Evolutionary conservation across 2,113 vertebrate genomes (phyloP), one percentile per base, ranked within the genome.

Genomic region (Etheostoma spectabile): DNA sequence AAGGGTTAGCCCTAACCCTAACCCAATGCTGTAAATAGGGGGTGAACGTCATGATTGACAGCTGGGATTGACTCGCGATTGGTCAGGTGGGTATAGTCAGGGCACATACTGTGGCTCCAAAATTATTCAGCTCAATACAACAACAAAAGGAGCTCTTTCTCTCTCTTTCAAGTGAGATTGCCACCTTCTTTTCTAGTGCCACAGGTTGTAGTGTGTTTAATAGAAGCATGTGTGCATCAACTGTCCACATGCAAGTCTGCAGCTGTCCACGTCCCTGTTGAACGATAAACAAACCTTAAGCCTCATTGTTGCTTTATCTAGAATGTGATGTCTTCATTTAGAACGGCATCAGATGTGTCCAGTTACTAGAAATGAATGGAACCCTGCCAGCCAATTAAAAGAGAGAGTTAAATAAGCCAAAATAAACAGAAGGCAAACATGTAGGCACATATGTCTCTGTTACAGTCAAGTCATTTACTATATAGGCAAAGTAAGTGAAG

Each of bases 401-500:
- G 51, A 1, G 2, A 45, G 13, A 57, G 42, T n/a, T 61, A 78
- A 69, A 71, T 35, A 49, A 22, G 10, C 2, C 6, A 1, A 74
- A 85, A 78, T 46, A 35, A 80, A 74, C 60, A 83, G 64, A 81
- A 61, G 38, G 51, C 10, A 21, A 53, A 46, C 48, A 60, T 51
- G 45, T 72, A 33, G 1, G 16, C 18, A 12, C 24, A 35, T 46
- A 73, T 21, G 27, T 21, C 56, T 68, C 35, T 5, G 14, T 66
- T 59, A 65, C 64, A 75, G 52, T 10, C 8, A 13, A 52, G 69
- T 53, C 80, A 70, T 86, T 57, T 18, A 59, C 24, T 27, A 35
- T 62, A 86, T 64, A 70, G 65, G 57, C 55, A 53, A 61, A 72
- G 33, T 80, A 22, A 66, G 22, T 61, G 70, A 72, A 69, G 51